Evolutionary conservation across 2,888 invertebrate genomes (phyloP).

Genomic region (Rhimphoctona megacephalus): DNA sequence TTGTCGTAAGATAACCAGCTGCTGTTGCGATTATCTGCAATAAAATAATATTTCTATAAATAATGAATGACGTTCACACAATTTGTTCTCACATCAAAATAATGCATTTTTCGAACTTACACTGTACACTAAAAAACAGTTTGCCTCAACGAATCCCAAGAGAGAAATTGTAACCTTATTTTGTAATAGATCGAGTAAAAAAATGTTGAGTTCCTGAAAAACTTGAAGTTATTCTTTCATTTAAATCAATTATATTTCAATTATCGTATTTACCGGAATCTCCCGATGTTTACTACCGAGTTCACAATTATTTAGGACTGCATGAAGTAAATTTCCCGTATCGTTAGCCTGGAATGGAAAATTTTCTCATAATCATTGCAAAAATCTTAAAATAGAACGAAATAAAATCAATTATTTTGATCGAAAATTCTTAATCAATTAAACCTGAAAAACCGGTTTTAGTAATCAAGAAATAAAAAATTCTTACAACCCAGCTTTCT

Average conservation of each 20-base stretch:
- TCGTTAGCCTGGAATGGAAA: conserved; percentile 40
- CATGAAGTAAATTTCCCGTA: conserved; percentile 44
- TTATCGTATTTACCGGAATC: not conserved
- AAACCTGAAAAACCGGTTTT: too few species aligned
- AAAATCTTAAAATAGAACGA: too few species aligned
- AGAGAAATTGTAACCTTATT: conserved; percentile 48
- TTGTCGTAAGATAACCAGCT: not conserved
- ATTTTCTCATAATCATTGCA: too few species aligned
- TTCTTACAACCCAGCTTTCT: too few species aligned
- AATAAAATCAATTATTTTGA: too few species aligned
- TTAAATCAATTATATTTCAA: not conserved
- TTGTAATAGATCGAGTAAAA: too few species aligned
- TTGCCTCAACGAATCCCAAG: conserved; percentile 20
- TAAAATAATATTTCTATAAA: not conserved
- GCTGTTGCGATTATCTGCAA: not conserved
- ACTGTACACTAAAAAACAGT: conserved; percentile 9
- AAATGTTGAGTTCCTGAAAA: conserved; percentile 6
- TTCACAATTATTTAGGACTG: conserved; percentile 14
- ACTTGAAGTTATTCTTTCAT: not conserved
- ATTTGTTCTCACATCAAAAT: not conserved
- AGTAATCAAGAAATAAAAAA: too few species aligned
- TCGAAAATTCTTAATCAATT: too few species aligned
- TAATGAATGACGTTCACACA: not conserved
- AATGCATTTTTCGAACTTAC: not conserved
- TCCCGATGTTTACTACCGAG: not conserved